Evolutionary conservation across 2,113 vertebrate species (phyloP).

Genomic region (Toxotes jaculatrix): DNA sequence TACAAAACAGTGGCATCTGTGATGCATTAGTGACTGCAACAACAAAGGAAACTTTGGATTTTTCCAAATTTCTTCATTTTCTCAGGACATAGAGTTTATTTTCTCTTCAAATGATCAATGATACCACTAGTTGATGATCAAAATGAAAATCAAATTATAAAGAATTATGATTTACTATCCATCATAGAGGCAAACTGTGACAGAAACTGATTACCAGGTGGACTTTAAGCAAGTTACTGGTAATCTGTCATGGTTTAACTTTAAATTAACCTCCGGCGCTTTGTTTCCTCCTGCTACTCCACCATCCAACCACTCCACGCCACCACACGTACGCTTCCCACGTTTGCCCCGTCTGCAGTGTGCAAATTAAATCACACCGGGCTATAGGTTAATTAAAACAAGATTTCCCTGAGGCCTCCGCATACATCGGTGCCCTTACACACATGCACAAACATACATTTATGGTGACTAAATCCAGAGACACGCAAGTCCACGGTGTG

Average conservation of each 20-base stretch:
- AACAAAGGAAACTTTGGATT: conserved; percentile 39
- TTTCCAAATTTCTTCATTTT: conserved; percentile 15
- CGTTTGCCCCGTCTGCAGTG: conserved; percentile 55
- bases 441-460: conserved; percentile 56
- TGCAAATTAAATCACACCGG: conserved; percentile 78
- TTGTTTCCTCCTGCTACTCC: conserved; percentile 28
- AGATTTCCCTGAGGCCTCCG: conserved; percentile 72
- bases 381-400: conserved; percentile 79
- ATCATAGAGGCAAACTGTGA: background rate
- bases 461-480: conserved; percentile 1
- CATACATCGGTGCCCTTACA: conserved; percentile 56
- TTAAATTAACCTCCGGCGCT: conserved; percentile 69
- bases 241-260: conserved; percentile 70
- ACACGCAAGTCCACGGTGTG: conserved; percentile 21
- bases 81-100: background rate
- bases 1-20: conserved; percentile 66
- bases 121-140: conserved; percentile 1
- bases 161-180: background rate
- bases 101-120: background rate
- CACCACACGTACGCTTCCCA: background rate
- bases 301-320: conserved; percentile 13
- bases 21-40: conserved; percentile 48
- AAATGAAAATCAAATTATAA: background rate
- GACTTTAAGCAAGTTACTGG: conserved; percentile 58
- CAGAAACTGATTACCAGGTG: conserved; percentile 44